Base-by-base conservation (phyloP, 2,888 invertebrate species). In the Willowsia nigromaculata region DNA sequence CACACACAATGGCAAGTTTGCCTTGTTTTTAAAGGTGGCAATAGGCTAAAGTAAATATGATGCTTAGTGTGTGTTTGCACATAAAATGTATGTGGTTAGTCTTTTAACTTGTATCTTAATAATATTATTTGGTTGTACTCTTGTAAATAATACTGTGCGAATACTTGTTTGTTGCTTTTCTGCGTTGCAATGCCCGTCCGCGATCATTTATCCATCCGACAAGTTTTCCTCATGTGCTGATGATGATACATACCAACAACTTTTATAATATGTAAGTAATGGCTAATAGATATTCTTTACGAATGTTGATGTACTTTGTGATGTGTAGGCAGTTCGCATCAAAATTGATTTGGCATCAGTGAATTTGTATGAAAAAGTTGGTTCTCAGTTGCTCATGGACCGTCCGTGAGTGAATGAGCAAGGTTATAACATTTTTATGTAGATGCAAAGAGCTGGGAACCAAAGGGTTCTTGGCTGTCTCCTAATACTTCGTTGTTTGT, bases 321-420 rank as follows among this genome's bases (percentile, higher is more conserved):
- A 33, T 68, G 83, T 50, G 50, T 27, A 43, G 50, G 33, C 71
- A 62, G 33, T 71, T 83, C 40, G 15, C 47, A 68, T 74, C 43
- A 85, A 85, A 85, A 85, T 78, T 85, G 65, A 74, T 53, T 85
- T 74, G 62, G 40, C 74, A 76, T 76, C 43, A 56, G 47, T 78
- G 65, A 78, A 74, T 74, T 50, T 85, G 40, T 56, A 59, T 62
- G 85, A 85, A 85, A 84, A 85, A 65, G 33, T 85, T 78, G 11
- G 62, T 37, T 85, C 80, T 50, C 85, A 85, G 74, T 85, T 76
- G 85, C 85, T 85, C 85, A 85, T 56, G 53, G 76, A 76, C 76
- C 40, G 76, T 59, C 76, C 71, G 85, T 85, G 85, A 76, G 85
- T 74, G 47, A 85, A 43, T 33, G 47, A 83, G 85, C 74, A 85